A percentile compares a stretch with the other conserved stretches of the same genome.
Evolutionary conservation across 2,888 invertebrate species (phyloP).

Genomic region (Punctoribates punctum): DNA sequence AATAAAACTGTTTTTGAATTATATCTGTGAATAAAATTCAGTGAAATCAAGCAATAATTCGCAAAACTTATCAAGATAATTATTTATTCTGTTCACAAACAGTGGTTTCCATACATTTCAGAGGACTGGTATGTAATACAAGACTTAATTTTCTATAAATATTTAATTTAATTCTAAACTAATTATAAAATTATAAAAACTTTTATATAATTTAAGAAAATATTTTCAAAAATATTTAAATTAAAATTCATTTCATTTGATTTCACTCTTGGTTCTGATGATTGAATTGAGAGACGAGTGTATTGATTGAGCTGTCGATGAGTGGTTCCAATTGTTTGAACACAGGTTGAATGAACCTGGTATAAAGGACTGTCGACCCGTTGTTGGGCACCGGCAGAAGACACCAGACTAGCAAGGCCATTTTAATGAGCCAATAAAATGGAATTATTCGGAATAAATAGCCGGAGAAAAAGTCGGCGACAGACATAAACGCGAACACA

Average conservation of each 20-base stretch:
- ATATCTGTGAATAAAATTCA: too few relatives aligned
- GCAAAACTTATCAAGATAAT: too few relatives aligned
- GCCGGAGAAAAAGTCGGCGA: slow-evolving; percentile 33
- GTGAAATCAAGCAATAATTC: too few relatives aligned
- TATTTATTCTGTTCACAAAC: too few relatives aligned
- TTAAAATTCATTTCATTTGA: neutral
- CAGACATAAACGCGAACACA: slow-evolving; percentile 29
- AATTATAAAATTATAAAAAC: neutral
- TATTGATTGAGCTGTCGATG: neutral
- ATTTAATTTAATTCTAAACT: too few relatives aligned
- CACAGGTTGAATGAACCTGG: slow-evolving; percentile 45
- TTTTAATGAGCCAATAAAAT: slow-evolving; percentile 31
- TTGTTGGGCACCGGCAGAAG: slow-evolving; percentile 38
- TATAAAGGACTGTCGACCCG: slow-evolving; percentile 38
- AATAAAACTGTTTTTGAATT: too few relatives aligned
- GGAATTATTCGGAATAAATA: slow-evolving; percentile 32
- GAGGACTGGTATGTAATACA: too few relatives aligned
- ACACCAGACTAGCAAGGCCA: slow-evolving; percentile 43
- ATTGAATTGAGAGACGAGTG: neutral
- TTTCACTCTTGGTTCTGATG: neutral
- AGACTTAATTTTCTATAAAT: too few relatives aligned
- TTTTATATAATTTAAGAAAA: neutral
- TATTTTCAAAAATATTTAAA: neutral
- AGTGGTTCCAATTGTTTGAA: slow-evolving; percentile 44
- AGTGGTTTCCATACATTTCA: too few relatives aligned